A percentile compares a stretch with the other conserved stretches of the same genome.
phyloP scores from a whole-genome alignment of 2,888 invertebrate species.

The Notocelia uddmanniana region DNA sequence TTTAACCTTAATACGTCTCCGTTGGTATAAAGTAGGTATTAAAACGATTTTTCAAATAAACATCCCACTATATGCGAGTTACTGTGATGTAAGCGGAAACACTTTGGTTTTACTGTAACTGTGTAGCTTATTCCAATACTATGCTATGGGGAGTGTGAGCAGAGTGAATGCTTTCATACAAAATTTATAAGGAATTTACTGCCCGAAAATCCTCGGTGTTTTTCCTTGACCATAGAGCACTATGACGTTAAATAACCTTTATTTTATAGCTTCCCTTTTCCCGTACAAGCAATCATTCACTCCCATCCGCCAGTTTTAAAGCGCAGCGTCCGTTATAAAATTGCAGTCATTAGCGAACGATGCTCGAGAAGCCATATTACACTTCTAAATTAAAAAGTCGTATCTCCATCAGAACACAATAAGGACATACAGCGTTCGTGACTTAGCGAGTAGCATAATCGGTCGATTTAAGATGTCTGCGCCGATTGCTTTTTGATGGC shows the following conservation, averaged over 20 bases:
- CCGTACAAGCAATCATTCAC: conserved; percentile 8
- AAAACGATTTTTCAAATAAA: no score
- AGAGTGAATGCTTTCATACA: neutral
- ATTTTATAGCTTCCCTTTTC: neutral
- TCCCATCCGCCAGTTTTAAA: conserved; percentile 14
- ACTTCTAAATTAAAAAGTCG: neutral
- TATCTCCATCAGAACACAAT: neutral
- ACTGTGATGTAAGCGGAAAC: no score
- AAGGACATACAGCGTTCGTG: neutral
- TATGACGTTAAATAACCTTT: neutral
- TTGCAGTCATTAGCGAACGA: conserved; percentile 22
- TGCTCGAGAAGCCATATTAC: neutral
- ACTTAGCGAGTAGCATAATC: neutral
- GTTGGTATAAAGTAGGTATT: no score
- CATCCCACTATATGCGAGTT: no score
- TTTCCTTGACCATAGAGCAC: no score
- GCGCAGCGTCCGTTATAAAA: conserved; percentile 22
- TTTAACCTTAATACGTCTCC: no score
- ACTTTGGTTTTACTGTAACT: no score
- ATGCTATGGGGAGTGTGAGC: neutral
- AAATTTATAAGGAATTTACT: neutral
- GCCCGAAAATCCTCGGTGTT: no score
- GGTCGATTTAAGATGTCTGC: conserved; percentile 29
- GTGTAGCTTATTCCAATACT: no score
- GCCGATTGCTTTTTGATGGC: conserved; percentile 33